These are phyloP conservation scores for Elephas maximus DNA, from an alignment of 2,113 vertebrate species.

Conservation along the genomic window DNA sequence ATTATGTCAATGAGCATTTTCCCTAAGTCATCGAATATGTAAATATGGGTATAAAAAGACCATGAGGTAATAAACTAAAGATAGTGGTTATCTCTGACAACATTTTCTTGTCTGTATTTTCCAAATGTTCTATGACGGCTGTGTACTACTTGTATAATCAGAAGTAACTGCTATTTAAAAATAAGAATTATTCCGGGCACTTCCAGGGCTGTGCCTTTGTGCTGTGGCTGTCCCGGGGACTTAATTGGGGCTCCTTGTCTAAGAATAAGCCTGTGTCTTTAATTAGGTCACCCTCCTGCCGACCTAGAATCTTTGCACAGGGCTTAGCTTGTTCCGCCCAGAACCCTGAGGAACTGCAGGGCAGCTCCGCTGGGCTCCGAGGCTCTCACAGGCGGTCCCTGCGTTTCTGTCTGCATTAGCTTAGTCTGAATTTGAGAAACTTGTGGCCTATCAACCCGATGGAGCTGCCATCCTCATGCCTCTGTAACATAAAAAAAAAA, in stretches of 20 bases:
- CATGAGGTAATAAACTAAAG: neutral
- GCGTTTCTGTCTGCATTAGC: neutral
- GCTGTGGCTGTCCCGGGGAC: slow-evolving; percentile 40
- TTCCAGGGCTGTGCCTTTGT: slow-evolving; percentile 7
- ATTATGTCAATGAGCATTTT: neutral
- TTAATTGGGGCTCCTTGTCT: slow-evolving; percentile 76
- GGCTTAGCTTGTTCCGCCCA: slow-evolving; percentile 32
- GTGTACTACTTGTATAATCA: slow-evolving; percentile 29
- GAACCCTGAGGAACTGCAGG: neutral
- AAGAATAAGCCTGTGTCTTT: slow-evolving; percentile 79
- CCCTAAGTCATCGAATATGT: neutral
- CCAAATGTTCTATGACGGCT: neutral
- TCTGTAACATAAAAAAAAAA: neutral
- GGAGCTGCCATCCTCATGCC: neutral
- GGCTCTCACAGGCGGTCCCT: neutral
- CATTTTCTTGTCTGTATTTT: slow-evolving; percentile 59
- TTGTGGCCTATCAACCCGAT: neutral
- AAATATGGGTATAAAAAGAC: neutral
- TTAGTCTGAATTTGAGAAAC: slow-evolving; percentile 35
- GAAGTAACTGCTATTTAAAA: slow-evolving; percentile 62
- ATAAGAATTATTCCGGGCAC: neutral
- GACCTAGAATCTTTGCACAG: slow-evolving; percentile 74
- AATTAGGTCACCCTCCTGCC: slow-evolving; percentile 77
- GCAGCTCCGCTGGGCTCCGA: neutral
- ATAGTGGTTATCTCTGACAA: neutral